These are phyloP conservation scores for Conus ventricosus DNA, from an alignment of 1,140 invertebrate species.

Conservation along the genomic window DNA sequence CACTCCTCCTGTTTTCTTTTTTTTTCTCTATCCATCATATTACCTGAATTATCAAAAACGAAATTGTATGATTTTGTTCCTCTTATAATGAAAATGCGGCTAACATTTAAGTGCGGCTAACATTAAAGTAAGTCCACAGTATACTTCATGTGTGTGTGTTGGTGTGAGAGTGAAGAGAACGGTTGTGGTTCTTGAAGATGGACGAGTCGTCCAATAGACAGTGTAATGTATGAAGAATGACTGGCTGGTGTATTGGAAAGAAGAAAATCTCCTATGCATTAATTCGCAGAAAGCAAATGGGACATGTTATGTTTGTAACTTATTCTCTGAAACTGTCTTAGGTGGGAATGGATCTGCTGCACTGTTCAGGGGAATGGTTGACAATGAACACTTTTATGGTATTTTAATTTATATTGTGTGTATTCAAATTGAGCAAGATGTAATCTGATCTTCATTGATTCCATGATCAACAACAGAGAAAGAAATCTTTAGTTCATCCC, in stretches of 20 bases:
- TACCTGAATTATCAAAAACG: too few relatives aligned
- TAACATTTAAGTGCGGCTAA: too few relatives aligned
- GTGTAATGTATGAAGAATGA: background rate
- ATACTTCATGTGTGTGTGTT: background rate
- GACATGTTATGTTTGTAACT: background rate
- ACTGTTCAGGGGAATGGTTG: background rate
- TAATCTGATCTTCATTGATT: background rate
- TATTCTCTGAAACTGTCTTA: background rate
- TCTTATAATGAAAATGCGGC: too few relatives aligned
- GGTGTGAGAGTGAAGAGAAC: background rate
- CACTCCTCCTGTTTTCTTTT: too few relatives aligned
- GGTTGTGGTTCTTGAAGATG: background rate
- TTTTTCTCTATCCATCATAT: too few relatives aligned
- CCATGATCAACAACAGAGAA: background rate
- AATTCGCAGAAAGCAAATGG: background rate
- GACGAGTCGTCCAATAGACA: background rate
- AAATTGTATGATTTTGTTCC: too few relatives aligned
- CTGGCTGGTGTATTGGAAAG: background rate
- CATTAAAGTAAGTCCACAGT: background rate
- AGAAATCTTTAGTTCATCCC: background rate
- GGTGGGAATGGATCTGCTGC: background rate
- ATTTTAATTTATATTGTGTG: background rate
- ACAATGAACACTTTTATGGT: background rate
- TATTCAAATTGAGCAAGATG: background rate
- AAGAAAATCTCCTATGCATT: slow-evolving; percentile 22